Percentiles rank a stretch among this genome's conserved stretches.
Evolutionary conservation across 2,797 vertebrate genomes (phyloP).

Genomic region (Moxostoma hubbsi): DNA sequence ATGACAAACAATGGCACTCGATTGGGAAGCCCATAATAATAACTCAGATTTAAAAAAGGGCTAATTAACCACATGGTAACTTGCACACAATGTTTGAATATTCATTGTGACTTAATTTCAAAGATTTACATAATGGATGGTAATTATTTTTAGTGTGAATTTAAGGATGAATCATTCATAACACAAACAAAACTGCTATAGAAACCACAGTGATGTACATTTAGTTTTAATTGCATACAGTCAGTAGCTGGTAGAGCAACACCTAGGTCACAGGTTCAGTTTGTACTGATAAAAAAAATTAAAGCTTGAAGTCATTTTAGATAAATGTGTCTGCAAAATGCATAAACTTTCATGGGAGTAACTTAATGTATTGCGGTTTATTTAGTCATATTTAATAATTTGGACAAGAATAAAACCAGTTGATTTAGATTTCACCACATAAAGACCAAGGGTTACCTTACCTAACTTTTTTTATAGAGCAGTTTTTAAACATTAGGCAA

Average conservation of each 20-base stretch:
- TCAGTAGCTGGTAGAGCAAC: no score
- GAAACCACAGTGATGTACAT: neutral
- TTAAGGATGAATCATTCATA: conserved; percentile 6
- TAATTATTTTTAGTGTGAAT: neutral
- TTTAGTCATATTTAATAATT: no score
- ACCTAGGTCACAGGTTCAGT: no score
- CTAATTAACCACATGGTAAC: neutral
- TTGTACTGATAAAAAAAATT: no score
- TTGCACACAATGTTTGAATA: neutral
- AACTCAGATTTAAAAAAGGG: conserved; percentile 16
- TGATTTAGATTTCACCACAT: no score
- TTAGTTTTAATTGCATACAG: neutral
- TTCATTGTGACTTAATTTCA: neutral
- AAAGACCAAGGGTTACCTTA: neutral
- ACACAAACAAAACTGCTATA: conserved; percentile 4
- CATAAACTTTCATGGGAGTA: no score
- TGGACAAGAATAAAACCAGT: no score
- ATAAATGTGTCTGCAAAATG: no score
- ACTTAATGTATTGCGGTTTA: no score
- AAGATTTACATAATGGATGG: neutral
- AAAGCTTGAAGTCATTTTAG: no score
- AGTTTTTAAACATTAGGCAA: neutral
- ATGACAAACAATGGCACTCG: neutral
- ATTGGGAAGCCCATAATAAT: neutral
- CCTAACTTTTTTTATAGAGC: neutral